These are phyloP conservation scores for Rhodeus uyekii DNA, from an alignment of 2,797 vertebrate species.

Conservation along the genomic window DNA sequence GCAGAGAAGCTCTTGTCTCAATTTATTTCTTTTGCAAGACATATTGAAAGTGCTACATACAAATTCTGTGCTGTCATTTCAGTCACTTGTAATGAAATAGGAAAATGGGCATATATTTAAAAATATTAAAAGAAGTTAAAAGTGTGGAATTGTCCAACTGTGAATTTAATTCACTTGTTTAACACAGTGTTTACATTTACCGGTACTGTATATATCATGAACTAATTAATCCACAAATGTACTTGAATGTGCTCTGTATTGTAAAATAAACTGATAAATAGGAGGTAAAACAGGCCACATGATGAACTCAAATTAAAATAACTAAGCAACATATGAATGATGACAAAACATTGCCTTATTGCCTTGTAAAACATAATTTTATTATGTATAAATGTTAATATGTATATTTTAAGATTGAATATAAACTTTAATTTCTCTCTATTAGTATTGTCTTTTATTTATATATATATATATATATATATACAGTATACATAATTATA, in stretches of 20 bases:
- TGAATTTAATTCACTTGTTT: background rate
- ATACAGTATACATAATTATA: too few relatives aligned
- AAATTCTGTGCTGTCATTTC: background rate
- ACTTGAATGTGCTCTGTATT: background rate
- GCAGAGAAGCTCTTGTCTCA: conserved; percentile 42
- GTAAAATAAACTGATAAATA: background rate
- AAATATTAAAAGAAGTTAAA: background rate
- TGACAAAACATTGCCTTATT: too few relatives aligned
- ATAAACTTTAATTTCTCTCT: background rate
- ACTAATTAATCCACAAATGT: background rate
- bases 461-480: background rate
- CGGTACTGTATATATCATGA: background rate
- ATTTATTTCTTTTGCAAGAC: background rate
- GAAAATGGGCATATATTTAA: background rate
- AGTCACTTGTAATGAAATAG: background rate
- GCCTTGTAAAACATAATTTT: conserved; percentile 2
- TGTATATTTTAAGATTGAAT: background rate
- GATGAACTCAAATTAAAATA: background rate
- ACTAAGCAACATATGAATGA: background rate
- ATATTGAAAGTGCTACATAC: background rate
- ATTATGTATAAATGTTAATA: too few relatives aligned
- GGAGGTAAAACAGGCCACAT: background rate
- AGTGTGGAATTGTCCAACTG: background rate
- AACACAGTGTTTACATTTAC: too few relatives aligned
- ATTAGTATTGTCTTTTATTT: background rate